Conservation (phyloP, 2,113 vertebrate genomes). For the Sakesphorus luctuosus region DNA sequence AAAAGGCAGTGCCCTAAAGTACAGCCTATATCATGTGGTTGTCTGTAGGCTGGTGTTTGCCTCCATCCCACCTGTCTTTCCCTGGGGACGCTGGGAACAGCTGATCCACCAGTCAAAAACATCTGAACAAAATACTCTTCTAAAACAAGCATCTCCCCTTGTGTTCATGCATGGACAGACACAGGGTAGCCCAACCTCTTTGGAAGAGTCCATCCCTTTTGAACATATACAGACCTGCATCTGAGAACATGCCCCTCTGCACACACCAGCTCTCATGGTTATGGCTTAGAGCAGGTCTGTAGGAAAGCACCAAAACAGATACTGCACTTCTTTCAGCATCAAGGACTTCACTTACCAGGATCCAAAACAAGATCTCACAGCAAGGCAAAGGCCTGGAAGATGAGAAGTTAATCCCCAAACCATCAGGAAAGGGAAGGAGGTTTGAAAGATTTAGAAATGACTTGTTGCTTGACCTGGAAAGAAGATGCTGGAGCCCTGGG, state of each 20-base stretch:
- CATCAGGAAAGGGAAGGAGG: not conserved
- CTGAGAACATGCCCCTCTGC: not conserved
- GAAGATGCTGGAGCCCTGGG: not conserved
- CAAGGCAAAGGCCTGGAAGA: not conserved
- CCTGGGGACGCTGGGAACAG: not conserved
- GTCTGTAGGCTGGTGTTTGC: not conserved
- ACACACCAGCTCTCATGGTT: not conserved
- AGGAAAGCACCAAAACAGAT: not conserved
- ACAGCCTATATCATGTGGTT: not conserved
- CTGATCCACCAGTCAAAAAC: not conserved
- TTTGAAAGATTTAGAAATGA: conserved; percentile 30
- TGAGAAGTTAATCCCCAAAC: not conserved
- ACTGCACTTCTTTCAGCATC: not conserved
- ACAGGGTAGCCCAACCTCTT: not conserved
- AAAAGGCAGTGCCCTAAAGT: not conserved
- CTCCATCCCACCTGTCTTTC: not conserved
- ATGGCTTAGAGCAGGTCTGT: not conserved
- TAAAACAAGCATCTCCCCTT: not conserved
- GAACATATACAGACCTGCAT: not conserved
- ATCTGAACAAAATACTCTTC: not conserved
- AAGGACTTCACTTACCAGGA: not conserved
- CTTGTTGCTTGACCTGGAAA: conserved; percentile 19
- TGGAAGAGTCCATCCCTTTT: not conserved
- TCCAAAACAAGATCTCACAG: not conserved
- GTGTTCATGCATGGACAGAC: not conserved